Conservation (phyloP, 2,888 invertebrate species). For the Leucoptera coffeella region DNA sequence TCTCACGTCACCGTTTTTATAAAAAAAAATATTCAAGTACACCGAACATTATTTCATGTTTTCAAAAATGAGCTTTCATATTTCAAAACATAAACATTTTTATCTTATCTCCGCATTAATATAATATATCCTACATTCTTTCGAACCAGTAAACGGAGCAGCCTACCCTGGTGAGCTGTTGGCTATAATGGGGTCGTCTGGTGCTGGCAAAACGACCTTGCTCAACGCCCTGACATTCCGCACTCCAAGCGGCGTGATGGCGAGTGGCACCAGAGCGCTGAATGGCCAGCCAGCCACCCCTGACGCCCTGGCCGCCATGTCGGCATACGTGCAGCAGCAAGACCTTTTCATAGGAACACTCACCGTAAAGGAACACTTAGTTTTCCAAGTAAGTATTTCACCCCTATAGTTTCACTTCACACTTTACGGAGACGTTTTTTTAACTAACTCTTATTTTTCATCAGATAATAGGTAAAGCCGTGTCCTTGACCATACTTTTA, state of each 20-base stretch:
- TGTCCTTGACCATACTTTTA: too few species aligned
- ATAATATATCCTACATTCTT: constrained; percentile 1
- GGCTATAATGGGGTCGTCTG: constrained; percentile 85
- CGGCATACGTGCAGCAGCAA: constrained; percentile 91
- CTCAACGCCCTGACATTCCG: constrained; percentile 84
- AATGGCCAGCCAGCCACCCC: constrained; percentile 74
- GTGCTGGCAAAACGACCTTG: constrained; percentile 92
- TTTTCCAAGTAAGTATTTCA: constrained; percentile 63
- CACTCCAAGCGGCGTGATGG: constrained; percentile 62
- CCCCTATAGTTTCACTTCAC: not conserved
- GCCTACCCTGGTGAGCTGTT: constrained; percentile 82
- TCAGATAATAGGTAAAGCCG: too few species aligned
- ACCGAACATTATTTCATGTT: too few species aligned
- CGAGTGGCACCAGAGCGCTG: constrained; percentile 54
- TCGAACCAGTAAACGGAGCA: constrained; percentile 64
- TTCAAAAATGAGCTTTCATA: too few species aligned
- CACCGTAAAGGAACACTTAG: constrained; percentile 83
- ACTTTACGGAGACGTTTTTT: not conserved
- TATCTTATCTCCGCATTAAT: not conserved
- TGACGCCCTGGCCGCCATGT: constrained; percentile 65
- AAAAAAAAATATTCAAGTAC: too few species aligned
- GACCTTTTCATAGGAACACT: constrained; percentile 88
- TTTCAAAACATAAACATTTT: not conserved
- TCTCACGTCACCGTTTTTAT: too few species aligned
- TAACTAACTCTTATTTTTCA: too few species aligned